Conservation (phyloP, 2,797 vertebrate species). For the Dendrocincla fuliginosa region DNA sequence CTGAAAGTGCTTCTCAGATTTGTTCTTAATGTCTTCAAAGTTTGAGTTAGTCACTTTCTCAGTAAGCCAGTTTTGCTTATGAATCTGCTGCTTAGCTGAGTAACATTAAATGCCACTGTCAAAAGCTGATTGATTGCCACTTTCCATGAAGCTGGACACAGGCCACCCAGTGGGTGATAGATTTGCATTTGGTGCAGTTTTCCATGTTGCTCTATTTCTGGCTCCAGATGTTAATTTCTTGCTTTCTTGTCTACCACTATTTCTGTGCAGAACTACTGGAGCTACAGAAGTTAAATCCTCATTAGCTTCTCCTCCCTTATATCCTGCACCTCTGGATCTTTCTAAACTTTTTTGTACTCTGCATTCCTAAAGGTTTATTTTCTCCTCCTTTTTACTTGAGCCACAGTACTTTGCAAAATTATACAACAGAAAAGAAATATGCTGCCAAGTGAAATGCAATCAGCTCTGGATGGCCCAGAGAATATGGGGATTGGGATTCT, state of each 20-base stretch:
- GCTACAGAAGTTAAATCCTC: neutral
- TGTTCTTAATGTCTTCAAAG: neutral
- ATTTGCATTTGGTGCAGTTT: neutral
- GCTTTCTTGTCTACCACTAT: neutral
- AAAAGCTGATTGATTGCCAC: neutral
- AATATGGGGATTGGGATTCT: neutral
- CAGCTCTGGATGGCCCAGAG: neutral
- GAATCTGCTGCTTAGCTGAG: neutral
- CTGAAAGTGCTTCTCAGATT: neutral
- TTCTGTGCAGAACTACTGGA: neutral
- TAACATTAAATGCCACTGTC: neutral
- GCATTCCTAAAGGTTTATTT: neutral
- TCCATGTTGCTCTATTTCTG: neutral
- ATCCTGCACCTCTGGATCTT: neutral
- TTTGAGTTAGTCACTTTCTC: neutral
- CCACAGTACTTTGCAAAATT: neutral
- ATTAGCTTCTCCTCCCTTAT: neutral
- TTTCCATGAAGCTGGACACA: neutral
- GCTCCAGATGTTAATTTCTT: neutral
- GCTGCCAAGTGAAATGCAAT: neutral
- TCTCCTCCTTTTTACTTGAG: neutral
- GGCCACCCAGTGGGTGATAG: neutral
- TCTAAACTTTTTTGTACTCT: neutral
- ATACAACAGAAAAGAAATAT: neutral
- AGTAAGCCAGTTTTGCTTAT: neutral